Evolutionary conservation across 2,888 invertebrate genomes (phyloP), one percentile per base, ranked within the genome.

Genomic region (Calephelis perditalis): DNA sequence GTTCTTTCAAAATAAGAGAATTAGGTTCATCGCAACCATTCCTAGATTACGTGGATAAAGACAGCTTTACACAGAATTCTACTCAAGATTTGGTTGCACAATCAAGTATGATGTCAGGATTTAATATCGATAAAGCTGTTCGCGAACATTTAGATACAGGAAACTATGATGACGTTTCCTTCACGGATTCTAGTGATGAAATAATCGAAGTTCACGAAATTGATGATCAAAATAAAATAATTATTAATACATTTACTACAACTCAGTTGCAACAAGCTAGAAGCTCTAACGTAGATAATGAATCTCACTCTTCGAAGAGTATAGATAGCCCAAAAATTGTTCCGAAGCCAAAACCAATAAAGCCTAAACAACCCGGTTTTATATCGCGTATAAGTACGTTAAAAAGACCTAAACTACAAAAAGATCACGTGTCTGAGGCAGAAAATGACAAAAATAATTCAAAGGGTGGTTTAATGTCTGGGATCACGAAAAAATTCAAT

Each of bases 31-130:
- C 86, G 59, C 82, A 87, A 71, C 79, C 83, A 65, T 87, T 83
- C 73, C 72, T 85, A 72, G 82, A 82, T 66, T 87, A 73, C 60
- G 82, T 76, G 47, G 86, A 88, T 67, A 86, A 88, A 58, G 83
- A 85, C 37, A 86, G 84, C 69, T 83, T 84, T 35, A 82, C 81
- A 40, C 76, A 85, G 63, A 77, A 86, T 66, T 76, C 79, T 26
- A 76, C 79, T 6, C 86, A 81, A 69, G 81, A 79, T 68, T 73
- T 91, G 59, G 79, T 78, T 55, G 78, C 82, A 60, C 91, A 91
- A 70, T 84, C 86, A 0, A 81, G 79, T 2, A 87, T 87, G 86
- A 91, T 90, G 91, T 81, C 90, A 1, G 85, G 81, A 60, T 91
- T 91, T 65, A 87, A 87, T 65, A 75, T 87, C 36, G 79, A 90